phyloP scores from a whole-genome alignment of 1,140 invertebrate species.

The Brachionus calyciflorus region DNA sequence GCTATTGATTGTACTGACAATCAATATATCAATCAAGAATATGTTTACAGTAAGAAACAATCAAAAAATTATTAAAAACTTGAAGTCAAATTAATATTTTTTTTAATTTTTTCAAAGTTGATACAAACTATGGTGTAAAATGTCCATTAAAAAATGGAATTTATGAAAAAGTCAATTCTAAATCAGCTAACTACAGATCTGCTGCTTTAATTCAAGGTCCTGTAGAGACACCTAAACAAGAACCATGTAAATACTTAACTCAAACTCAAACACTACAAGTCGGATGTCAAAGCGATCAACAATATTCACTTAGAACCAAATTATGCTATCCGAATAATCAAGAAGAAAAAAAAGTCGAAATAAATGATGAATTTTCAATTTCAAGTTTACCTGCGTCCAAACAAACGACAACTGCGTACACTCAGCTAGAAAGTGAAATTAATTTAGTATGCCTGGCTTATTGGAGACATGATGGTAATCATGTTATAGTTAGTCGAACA shows the following conservation, averaged over 20 bases:
- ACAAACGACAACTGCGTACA: not conserved
- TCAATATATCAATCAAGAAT: not conserved
- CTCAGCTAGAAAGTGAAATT: slow-evolving; percentile 45
- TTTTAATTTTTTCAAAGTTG: slow-evolving; percentile 2
- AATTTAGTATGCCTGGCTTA: slow-evolving; percentile 32
- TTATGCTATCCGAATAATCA: slow-evolving; percentile 28
- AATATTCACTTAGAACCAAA: slow-evolving; percentile 39
- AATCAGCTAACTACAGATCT: not conserved
- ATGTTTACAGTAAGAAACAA: not conserved
- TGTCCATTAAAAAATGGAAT: slow-evolving; percentile 38
- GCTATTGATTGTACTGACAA: not conserved
- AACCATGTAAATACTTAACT: slow-evolving; percentile 31
- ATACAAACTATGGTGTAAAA: slow-evolving; percentile 41
- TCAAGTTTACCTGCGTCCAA: not conserved
- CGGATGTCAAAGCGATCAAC: slow-evolving; percentile 12
- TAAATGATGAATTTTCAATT: not conserved
- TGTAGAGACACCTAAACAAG: not conserved
- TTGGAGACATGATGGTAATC: slow-evolving; percentile 16
- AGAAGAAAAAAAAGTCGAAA: not conserved
- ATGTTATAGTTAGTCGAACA: slow-evolving; percentile 26
- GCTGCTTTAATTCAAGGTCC: not conserved
- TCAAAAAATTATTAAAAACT: too few species aligned
- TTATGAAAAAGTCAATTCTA: slow-evolving; percentile 3
- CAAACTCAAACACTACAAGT: slow-evolving; percentile 38
- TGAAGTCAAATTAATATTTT: too few species aligned